Evolutionary conservation across 2,797 vertebrate genomes (phyloP).

Genomic region (Leptoclinus maculatus): DNA sequence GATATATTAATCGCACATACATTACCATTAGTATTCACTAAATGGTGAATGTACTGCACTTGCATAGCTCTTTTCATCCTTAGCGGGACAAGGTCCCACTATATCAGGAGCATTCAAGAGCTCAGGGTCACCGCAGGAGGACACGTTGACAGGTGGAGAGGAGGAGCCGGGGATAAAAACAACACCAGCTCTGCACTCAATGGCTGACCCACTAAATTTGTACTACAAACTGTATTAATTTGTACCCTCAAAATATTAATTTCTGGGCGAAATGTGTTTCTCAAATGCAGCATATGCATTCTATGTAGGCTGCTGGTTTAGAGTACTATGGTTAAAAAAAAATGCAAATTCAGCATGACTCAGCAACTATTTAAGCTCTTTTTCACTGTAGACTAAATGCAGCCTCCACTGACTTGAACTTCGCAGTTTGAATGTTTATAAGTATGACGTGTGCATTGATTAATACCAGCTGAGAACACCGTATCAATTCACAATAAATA

Average conservation of each 20-base stretch:
- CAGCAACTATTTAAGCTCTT: neutral
- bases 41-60: neutral
- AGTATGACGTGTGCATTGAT: neutral
- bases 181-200: neutral
- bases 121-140: neutral
- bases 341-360: constrained; percentile 21
- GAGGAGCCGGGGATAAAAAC: neutral
- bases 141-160: neutral
- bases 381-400: neutral
- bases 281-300: neutral
- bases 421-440: neutral
- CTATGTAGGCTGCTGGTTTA: neutral
- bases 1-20: neutral
- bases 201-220: neutral
- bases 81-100: neutral
- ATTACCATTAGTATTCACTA: neutral
- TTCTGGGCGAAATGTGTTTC: neutral
- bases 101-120: neutral
- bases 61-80: neutral
- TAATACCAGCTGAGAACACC: neutral
- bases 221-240: neutral
- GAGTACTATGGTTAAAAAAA: neutral
- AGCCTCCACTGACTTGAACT: neutral
- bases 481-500: neutral
- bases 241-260: neutral